phyloP scores from a whole-genome alignment of 2,797 vertebrate species.

The Sebastes trivittatus region DNA sequence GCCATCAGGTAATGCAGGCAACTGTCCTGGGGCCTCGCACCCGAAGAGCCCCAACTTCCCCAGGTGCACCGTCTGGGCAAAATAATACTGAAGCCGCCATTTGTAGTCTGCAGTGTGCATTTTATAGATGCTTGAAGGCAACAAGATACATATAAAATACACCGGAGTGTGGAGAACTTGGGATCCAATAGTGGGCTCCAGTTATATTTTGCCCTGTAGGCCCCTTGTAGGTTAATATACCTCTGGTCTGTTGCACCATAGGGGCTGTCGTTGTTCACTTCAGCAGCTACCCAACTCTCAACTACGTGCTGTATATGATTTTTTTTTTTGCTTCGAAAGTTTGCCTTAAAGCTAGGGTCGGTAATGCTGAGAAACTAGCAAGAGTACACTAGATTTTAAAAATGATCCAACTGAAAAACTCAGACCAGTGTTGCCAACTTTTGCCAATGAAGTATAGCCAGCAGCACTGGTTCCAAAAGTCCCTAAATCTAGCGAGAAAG shows the following conservation, averaged over 20 bases:
- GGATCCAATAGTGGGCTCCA: background rate
- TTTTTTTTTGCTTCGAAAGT: background rate
- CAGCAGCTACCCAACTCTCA: background rate
- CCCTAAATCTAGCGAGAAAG: too few relatives aligned
- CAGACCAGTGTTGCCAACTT: background rate
- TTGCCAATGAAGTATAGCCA: background rate
- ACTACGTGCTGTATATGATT: background rate
- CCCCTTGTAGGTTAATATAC: background rate
- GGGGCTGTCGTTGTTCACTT: background rate
- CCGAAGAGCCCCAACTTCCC: background rate
- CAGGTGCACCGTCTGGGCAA: background rate
- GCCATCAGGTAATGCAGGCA: background rate
- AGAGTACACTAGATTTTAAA: background rate
- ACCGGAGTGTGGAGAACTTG: background rate
- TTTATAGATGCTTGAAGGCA: background rate
- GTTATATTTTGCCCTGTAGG: conserved; percentile 1
- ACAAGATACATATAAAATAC: background rate
- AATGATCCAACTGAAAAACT: background rate
- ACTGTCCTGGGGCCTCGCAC: background rate
- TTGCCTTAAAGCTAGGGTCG: background rate
- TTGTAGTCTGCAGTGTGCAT: background rate
- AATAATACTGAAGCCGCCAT: background rate
- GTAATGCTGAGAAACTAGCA: background rate
- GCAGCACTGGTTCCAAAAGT: too few relatives aligned
- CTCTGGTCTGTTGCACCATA: background rate